Percentiles rank a stretch among this genome's conserved stretches.
Conservation (phyloP, 2,888 invertebrate species). For the Drosophila neonasuta region DNA sequence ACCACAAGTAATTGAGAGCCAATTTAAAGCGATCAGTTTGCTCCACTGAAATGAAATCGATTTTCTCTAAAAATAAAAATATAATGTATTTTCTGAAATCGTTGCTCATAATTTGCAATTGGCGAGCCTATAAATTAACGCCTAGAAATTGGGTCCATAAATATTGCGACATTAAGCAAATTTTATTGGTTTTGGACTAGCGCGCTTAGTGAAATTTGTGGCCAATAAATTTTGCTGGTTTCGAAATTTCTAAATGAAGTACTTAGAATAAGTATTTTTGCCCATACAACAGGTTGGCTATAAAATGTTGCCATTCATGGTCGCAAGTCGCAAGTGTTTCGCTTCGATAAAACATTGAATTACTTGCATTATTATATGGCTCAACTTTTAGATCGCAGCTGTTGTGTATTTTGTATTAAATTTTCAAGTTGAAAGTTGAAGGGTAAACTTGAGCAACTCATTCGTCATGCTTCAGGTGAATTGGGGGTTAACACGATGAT, state of each 20-base stretch:
- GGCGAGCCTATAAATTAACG: conserved; percentile 57
- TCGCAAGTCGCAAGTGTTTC: conserved; percentile 14
- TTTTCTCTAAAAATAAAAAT: conserved; percentile 26
- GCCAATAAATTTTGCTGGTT: conserved; percentile 44
- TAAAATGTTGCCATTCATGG: conserved; percentile 14
- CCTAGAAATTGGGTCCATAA: conserved; percentile 48
- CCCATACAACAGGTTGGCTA: conserved; percentile 57
- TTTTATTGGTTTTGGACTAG: conserved; percentile 59
- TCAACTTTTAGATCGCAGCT: conserved; percentile 52
- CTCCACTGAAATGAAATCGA: conserved; percentile 16
- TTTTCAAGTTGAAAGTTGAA: conserved; percentile 45
- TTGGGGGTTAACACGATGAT: conserved; percentile 41
- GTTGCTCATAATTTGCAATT: conserved; percentile 38
- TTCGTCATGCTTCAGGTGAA: conserved; percentile 67
- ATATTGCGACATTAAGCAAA: conserved; percentile 50
- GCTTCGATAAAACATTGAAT: conserved; percentile 31
- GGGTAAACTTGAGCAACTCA: conserved; percentile 47
- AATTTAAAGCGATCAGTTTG: not conserved
- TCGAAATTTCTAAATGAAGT: conserved; percentile 15
- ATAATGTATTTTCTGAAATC: not conserved
- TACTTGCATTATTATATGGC: conserved; percentile 34
- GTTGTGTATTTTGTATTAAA: conserved; percentile 22
- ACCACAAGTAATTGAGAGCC: conserved; percentile 39
- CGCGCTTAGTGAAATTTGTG: conserved; percentile 38
- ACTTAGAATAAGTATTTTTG: conserved; percentile 25